Base-by-base conservation (phyloP, 1,140 invertebrate species). In the Tribolium madens region DNA sequence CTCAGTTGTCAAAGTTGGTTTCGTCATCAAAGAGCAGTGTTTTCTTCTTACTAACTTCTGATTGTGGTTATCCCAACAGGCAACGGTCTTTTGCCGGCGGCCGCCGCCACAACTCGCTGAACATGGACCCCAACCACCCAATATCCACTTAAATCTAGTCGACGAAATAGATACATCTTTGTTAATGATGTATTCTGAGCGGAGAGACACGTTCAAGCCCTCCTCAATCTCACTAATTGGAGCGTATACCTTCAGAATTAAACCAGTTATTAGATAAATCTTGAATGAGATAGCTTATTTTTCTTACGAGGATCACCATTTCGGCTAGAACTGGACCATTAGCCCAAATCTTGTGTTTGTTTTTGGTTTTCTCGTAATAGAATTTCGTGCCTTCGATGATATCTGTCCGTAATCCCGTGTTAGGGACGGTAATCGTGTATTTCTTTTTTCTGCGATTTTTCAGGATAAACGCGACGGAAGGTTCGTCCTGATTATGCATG, bases 251-350 rank as follows among this genome's bases (percentile, higher is more conserved):
- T 75, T 57, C 48, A 18, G 31, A 57, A 64, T 64, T 64, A 64
- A 64, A 26, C 14, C 12, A 64, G 57, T 64, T 26, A 64, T 64
- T 64, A 36, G 21, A 36, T 26, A 72, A 72, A 72, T 48, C 2
- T n/a, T n/a, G 15, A 72, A 72, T 72, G 6, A 26, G 21, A 1
- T 3, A 4, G 21, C 21, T 1, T 1, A 4, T 26, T 26, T 47
- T 42, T 10, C 83, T 85, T 86, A 92, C 91, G 86, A 90, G 88
- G 47, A 92, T 82, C 1, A 90, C 84, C 3, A 92, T 84, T 80
- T 90, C 89, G 12, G 87, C 86, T 0, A 88, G 83, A 0, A 90
- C 84, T 0, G 91, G 90, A 26, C 92, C 92, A 42, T 86, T 84
- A 0, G 89, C 87, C 78, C 84, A 84, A 14, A 92, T 83, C 1